Percentiles rank a stretch among this genome's conserved stretches.
Conservation (phyloP, 2,888 invertebrate genomes). For the Epirrita christyi region DNA sequence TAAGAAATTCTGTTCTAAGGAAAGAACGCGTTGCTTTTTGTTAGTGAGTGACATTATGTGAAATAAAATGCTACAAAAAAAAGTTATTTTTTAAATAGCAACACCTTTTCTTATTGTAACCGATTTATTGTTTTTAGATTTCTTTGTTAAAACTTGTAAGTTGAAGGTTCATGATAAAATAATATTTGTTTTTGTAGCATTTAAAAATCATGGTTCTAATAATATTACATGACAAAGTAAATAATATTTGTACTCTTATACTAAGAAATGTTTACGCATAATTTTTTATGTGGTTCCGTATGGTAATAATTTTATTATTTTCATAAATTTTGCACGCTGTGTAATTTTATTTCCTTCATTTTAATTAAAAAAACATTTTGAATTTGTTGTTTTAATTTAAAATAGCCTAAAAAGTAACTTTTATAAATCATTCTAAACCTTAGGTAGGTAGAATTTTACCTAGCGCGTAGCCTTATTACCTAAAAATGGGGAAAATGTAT, state of each 20-base stretch:
- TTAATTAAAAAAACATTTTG: constrained; percentile 68
- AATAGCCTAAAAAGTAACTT: no score
- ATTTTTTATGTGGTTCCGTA: constrained; percentile 68
- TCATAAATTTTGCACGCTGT: constrained; percentile 78
- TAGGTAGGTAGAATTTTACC: no score
- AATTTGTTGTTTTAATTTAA: constrained; percentile 37
- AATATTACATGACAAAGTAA: constrained; percentile 60
- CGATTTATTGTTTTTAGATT: no score
- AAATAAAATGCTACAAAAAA: constrained; percentile 50
- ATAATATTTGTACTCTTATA: constrained; percentile 51
- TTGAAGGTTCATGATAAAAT: not conserved
- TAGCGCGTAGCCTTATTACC: no score
- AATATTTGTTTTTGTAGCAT: constrained; percentile 30
- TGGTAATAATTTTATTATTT: constrained; percentile 53
- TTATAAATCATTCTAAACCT: no score
- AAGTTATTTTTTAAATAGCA: not conserved
- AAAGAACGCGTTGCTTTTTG: constrained; percentile 49
- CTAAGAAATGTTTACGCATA: constrained; percentile 70
- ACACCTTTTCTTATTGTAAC: constrained; percentile 38
- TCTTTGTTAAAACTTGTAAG: no score
- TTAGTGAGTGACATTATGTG: constrained; percentile 48
- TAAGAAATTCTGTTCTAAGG: constrained; percentile 36
- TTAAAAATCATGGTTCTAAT: constrained; percentile 39
- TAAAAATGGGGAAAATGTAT: no score
- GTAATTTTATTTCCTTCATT: constrained; percentile 72